Evolutionary conservation across 2,113 vertebrate species (phyloP).

Genomic region (Chlamydotis undulata): DNA sequence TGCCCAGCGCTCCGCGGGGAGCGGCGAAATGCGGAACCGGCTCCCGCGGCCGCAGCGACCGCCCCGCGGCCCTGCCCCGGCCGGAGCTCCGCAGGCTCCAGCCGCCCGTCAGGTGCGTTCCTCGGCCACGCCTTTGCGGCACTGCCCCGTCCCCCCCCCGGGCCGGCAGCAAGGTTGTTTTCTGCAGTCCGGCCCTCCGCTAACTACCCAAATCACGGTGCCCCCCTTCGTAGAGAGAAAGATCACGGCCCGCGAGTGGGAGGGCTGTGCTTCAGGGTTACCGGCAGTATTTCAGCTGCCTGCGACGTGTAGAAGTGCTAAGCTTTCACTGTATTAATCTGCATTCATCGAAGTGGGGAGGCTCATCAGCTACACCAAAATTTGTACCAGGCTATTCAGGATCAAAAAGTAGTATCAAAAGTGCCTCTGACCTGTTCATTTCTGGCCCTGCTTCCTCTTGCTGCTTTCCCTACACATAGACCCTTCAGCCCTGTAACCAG

Average conservation of each 20-base stretch:
- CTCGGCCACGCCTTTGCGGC: not conserved
- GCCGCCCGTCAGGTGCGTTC: accelerated
- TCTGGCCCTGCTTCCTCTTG: not conserved
- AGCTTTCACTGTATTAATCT: too few species aligned
- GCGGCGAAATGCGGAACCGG: too few species aligned
- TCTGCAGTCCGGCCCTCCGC: too few species aligned
- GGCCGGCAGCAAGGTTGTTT: too few species aligned
- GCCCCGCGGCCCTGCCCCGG: too few species aligned
- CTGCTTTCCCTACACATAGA: not conserved
- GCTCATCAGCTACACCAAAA: not conserved
- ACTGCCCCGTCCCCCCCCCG: not conserved
- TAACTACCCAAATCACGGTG: accelerated
- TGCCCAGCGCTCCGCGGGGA: not conserved
- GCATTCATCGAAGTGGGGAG: not conserved
- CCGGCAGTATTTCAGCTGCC: not conserved
- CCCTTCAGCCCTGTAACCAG: not conserved
- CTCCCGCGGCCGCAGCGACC: not conserved
- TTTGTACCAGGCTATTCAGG: not conserved
- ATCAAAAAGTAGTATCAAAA: not conserved
- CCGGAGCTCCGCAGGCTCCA: accelerated
- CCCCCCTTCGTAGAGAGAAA: accelerated
- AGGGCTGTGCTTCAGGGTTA: not conserved
- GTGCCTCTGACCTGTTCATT: not conserved
- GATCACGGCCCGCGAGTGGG: accelerated
- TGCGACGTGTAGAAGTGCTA: accelerated